Percentiles rank a stretch among this genome's conserved stretches.
Conservation (phyloP, 2,113 vertebrate genomes). For the Bombycilla garrulus region DNA sequence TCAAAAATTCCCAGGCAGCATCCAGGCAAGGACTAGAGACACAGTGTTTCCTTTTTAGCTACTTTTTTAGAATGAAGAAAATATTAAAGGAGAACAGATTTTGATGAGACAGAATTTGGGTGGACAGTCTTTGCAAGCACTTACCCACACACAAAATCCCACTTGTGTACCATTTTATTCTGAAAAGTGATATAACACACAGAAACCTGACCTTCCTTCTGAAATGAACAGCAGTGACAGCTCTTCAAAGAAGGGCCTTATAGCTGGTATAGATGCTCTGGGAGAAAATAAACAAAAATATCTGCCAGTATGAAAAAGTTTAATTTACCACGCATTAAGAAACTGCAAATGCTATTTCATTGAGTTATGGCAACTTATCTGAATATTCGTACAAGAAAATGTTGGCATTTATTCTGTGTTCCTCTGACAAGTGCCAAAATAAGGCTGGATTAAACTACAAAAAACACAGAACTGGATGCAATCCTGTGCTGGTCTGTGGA, state of each 20-base stretch:
- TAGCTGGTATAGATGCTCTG: neutral
- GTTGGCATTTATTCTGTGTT: neutral
- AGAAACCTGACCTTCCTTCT: neutral
- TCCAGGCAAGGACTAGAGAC: neutral
- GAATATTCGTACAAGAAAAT: neutral
- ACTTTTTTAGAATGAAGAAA: neutral
- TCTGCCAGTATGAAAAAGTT: neutral
- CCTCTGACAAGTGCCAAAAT: neutral
- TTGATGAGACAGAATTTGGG: neutral
- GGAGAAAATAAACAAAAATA: neutral
- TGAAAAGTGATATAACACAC: neutral
- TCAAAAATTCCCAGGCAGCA: neutral
- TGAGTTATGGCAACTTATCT: neutral
- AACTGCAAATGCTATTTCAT: neutral
- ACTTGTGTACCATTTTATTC: neutral
- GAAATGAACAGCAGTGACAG: neutral
- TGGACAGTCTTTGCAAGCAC: neutral
- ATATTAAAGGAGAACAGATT: neutral
- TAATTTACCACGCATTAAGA: neutral
- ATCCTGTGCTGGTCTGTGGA: neutral
- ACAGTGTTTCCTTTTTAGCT: neutral
- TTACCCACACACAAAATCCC: neutral
- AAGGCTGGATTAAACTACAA: slow-evolving; percentile 7
- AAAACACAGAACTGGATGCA: slow-evolving; percentile 36
- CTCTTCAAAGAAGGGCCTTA: neutral